Base-by-base conservation (phyloP, 2,888 invertebrate genomes). In the Phyto melanocephala region DNA sequence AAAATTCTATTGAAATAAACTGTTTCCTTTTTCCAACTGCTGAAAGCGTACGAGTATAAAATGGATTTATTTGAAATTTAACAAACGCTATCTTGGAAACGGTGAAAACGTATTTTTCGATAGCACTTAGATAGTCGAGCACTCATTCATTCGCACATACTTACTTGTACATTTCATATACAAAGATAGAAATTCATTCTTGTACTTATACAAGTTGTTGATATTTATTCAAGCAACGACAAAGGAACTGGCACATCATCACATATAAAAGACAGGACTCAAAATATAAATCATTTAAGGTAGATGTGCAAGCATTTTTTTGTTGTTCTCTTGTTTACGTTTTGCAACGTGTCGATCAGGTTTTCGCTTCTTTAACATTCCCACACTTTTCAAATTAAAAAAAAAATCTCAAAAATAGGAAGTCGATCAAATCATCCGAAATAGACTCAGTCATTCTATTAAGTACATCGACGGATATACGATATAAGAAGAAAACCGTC, bases 391-490 rank as follows among this genome's bases (percentile, higher is more conserved):
- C 20, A 40, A 37, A 40, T 15, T n/a, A 6, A 71, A 81, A 60
- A 50, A 37, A 56, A 20, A 72, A 60, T 40, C 11, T 60, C 40
- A 37, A 65, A 20, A 72, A 60, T 50, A 10, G 63, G 33, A 81
- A 68, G 77, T 81, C 47, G 45, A 71, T 56, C 58, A 81, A 81
- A 63, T 68, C 56, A 74, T 78, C 37, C 24, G 13, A 68, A 63
- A 45, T 56, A 47, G 28, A 45, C 17, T 45, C 76, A 62, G 68
- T 77, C 54, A 45, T 22, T 63, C 37, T 20, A 63, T 62, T 52
- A 24, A 70, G 17, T 24, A 17, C 56, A 54, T 56, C 56, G 37
- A 63, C 63, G 54, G 6, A 70, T 70, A 40, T 20, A 63, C 17
- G n/a, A n/a, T n/a, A n/a, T n/a, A n/a, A n/a, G n/a, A n/a, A n/a